phyloP scores from a whole-genome alignment of 2,797 vertebrate species.

The Lepidocolaptes lacrymiger region DNA sequence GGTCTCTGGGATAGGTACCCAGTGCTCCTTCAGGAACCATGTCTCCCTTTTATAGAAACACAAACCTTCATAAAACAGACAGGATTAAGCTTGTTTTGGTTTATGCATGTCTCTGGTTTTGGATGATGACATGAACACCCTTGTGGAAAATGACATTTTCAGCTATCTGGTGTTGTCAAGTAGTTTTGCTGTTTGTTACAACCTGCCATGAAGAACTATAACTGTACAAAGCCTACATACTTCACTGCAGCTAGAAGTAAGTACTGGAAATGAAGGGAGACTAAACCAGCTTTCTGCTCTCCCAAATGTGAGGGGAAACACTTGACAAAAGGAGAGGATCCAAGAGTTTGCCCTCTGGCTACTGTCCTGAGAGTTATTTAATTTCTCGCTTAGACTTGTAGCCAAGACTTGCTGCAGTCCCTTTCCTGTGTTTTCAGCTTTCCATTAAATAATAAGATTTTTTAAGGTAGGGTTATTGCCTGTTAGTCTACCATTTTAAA shows the following conservation, averaged over 20 bases:
- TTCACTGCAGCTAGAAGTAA: neutral
- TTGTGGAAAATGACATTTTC: neutral
- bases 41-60: neutral
- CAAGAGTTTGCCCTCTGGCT: conserved; percentile 14
- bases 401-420: neutral
- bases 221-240: neutral
- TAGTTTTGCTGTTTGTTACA: neutral
- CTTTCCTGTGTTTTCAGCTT: neutral
- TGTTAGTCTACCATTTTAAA: neutral
- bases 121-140: neutral
- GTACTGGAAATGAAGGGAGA: neutral
- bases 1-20: neutral
- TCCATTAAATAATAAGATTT: neutral
- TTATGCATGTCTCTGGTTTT: neutral
- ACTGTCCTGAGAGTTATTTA: neutral
- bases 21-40: neutral
- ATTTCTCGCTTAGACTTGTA: neutral
- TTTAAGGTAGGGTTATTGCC: neutral
- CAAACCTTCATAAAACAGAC: neutral
- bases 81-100: neutral
- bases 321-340: neutral
- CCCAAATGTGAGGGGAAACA: neutral
- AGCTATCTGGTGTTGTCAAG: neutral
- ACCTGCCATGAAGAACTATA: neutral
- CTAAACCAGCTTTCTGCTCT: neutral